Percentiles rank a stretch among this genome's conserved stretches.
Conservation (phyloP, 2,113 vertebrate species). For the Larimichthys crocea region DNA sequence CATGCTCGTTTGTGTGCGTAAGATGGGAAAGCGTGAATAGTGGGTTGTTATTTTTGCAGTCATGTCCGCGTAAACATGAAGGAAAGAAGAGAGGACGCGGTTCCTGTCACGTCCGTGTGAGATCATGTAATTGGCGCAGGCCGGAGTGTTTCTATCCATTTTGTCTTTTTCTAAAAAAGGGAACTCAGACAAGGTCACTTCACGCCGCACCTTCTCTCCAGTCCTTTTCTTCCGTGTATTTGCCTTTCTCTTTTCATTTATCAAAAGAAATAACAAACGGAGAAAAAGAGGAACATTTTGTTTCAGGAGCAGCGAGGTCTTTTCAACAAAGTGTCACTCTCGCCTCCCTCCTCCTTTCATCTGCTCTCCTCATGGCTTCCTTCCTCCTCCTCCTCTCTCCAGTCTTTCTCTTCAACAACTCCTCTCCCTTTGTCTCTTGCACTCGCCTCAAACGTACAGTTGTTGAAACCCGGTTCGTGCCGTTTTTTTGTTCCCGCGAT, state of each 20-base stretch:
- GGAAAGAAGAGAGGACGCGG: not conserved
- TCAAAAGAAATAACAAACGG: slow-evolving; percentile 15
- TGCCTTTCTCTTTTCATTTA: not conserved
- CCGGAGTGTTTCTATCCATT: not conserved
- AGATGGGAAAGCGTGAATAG: not conserved
- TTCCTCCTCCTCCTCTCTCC: not conserved
- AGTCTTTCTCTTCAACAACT: not conserved
- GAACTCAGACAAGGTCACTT: slow-evolving; percentile 32
- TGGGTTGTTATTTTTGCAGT: not conserved
- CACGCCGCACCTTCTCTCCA: not conserved
- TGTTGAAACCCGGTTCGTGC: not conserved
- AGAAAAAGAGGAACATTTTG: not conserved
- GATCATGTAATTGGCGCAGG: not conserved
- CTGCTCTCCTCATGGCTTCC: slow-evolving; percentile 1
- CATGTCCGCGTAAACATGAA: not conserved
- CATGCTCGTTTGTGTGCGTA: not conserved
- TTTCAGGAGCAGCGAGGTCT: slow-evolving; percentile 21
- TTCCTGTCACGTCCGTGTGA: not conserved
- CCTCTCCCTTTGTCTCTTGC: not conserved
- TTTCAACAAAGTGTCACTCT: slow-evolving; percentile 18
- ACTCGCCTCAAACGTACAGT: slow-evolving; percentile 19
- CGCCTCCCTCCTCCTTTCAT: not conserved
- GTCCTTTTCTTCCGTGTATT: slow-evolving; percentile 6
- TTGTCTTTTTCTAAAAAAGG: not conserved
- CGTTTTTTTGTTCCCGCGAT: slow-evolving; percentile 14